phyloP scores from a whole-genome alignment of 2,113 vertebrate species.

The Puntigrus tetrazona region DNA sequence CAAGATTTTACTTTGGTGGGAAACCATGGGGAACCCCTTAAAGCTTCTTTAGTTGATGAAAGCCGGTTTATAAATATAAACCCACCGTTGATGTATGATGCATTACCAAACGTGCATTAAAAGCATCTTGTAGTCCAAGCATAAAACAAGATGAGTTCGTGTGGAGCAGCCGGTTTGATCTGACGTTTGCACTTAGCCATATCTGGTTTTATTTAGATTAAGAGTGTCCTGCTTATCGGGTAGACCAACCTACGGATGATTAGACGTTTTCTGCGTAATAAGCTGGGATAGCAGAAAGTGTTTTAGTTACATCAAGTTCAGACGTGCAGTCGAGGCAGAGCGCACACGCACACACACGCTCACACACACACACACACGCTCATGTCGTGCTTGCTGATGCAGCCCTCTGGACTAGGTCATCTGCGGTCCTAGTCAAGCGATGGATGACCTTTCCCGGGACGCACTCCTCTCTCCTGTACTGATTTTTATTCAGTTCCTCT shows the following conservation, averaged over 20 bases:
- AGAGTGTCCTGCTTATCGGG: background rate
- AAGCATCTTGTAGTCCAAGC: background rate
- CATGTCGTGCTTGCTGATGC: conserved; percentile 32
- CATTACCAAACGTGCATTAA: background rate
- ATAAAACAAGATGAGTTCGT: background rate
- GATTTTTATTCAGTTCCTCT: background rate
- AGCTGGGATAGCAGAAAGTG: background rate
- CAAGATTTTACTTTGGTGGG: too few species aligned
- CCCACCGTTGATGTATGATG: background rate
- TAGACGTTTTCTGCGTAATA: background rate
- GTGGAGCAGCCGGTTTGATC: background rate
- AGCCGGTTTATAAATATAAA: too few species aligned
- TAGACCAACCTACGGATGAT: background rate
- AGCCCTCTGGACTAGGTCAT: conserved; percentile 35
- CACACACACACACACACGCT: conserved; percentile 24
- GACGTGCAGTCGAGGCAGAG: background rate
- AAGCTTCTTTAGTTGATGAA: too few species aligned
- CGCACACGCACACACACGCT: conserved; percentile 8
- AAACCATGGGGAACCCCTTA: too few species aligned
- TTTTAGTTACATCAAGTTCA: background rate
- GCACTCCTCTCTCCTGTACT: background rate
- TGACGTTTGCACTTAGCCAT: background rate
- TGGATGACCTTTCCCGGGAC: conserved; percentile 25
- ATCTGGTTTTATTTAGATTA: background rate
- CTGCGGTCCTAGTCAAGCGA: conserved; percentile 1